Base-by-base conservation (phyloP, 2,888 invertebrate genomes). In the Dioctria linearis region DNA sequence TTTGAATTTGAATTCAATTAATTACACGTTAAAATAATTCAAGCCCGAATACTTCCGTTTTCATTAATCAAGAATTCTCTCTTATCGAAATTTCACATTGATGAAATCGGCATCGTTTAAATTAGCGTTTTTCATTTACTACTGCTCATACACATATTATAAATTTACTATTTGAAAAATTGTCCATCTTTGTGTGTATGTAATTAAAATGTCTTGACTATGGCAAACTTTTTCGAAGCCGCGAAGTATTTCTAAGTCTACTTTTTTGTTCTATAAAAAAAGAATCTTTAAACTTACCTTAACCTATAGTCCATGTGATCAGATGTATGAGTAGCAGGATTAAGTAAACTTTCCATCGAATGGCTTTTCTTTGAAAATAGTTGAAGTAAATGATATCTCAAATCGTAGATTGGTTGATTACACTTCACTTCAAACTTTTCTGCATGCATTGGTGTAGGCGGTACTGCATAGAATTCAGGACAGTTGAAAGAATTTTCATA, bases 281-380 rank as follows among this genome's bases (percentile, higher is more conserved):
- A 66, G 11, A 8, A 25, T 25, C 37, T 80, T 39, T 69, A n/a
- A 57, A 84, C 84, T 86, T 85, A 95, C 95, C 94, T 93, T 3
- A 96, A 89, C 82, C 95, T 92, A 85, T 95, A 95, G 89, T 98
- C 98, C 84, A 96, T 90, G 0, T 94, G 93, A 89, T 97, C 95
- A 0, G 92, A 89, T 0, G 96, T 95, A 86, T 95, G 94, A 0
- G 95, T 92, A 0, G 92, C 91, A 0, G 97, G 95, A 85, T 94
- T 92, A 4, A 96, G 88, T 5, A 95, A 88, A 75, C 90, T 89
- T 84, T 95, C 94, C 67, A 96, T 85, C 0, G 93, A 90, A 86
- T 93, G 91, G 83, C 91, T 90, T 25, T 91, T 90, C 73, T 91
- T 90, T 3, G 94, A 94, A 85, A 94, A 95, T 6, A 97, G 91